Base-by-base conservation (phyloP, 2,888 invertebrate genomes). In the Dugesia japonica region DNA sequence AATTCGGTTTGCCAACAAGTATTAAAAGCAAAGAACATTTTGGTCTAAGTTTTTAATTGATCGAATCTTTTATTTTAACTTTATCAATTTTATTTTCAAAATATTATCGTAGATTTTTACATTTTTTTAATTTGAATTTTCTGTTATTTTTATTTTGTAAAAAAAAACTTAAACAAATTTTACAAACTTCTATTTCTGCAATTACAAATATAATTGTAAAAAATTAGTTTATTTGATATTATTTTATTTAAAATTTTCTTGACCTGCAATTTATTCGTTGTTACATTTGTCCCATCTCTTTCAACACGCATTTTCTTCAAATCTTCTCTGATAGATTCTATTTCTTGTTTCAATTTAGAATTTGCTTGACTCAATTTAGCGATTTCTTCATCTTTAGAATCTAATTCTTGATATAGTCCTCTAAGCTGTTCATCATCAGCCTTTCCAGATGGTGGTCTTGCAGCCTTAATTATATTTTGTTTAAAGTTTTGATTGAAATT, bases 381-480 rank as follows among this genome's bases (percentile, higher is more conserved):
- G n/a, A 72, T 72, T 72, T 72, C 72, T 72, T 27, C 72, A 72
- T 72, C 72, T 31, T 72, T 72, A 17, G 27, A 7, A 72, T 72
- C 72, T 7, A 72, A 7, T 72, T 72, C 72, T 72, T 72, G 72
- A 72, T 72, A 31, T 27, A 72, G 23, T n/a, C 28, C 28, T n/a
- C 28, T 23, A 4, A 72, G 1, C 15, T 72, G 31, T 28, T 72
- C 72, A 27, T 27, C 72, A n/a, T 72, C 72, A 9, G n/a, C 72
- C 27, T 31, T 72, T 13, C 72, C 72, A 28, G 9, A 1, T 7
- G 72, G 13, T 72, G 72, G 72, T 26, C 28, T 72, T 72, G 72
- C 9, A 28, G 26, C 28, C 28, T 72, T 72, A 28, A 20, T 1
- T 13, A 15, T 1, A 23, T n/a, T n/a, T n/a, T n/a, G n/a, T n/a